phyloP scores from a whole-genome alignment of 2,888 invertebrate species.

The Cecidostiba fungosa region DNA sequence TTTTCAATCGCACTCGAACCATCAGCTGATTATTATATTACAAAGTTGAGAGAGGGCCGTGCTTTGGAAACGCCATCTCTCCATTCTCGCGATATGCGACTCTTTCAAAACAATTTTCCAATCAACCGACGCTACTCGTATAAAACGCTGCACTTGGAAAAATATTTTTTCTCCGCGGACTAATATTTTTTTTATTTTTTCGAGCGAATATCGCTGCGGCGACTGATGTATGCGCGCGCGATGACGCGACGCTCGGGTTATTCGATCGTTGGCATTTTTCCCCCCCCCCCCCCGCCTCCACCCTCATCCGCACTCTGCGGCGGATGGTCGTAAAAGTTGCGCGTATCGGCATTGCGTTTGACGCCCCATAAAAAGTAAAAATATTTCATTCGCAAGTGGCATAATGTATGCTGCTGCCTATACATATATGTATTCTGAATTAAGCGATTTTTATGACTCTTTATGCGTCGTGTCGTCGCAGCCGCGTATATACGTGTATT shows the following conservation, averaged over 20 bases:
- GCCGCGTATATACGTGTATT: not conserved
- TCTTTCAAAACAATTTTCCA: conserved; percentile 37
- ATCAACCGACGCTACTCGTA: not conserved
- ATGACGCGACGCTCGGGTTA: conserved; percentile 24
- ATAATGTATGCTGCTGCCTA: not conserved
- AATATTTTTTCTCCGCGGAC: not conserved
- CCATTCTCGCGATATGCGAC: no score
- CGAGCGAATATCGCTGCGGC: conserved; percentile 1
- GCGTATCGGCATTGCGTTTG: conserved; percentile 47
- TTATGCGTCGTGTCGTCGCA: conserved; percentile 5
- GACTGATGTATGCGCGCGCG: conserved; percentile 29
- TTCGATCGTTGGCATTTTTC: conserved; percentile 40
- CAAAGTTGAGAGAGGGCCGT: no score
- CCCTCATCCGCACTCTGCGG: not conserved
- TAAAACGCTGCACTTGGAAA: not conserved
- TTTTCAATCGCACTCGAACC: no score
- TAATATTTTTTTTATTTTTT: conserved; percentile 28
- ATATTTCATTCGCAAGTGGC: conserved; percentile 36
- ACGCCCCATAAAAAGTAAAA: conserved; percentile 45
- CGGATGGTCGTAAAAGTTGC: conserved; percentile 46
- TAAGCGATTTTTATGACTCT: conserved; percentile 44
- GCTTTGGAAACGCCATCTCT: no score
- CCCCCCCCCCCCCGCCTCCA: not conserved
- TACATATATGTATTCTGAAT: conserved; percentile 30
- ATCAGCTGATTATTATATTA: no score